Conservation (phyloP, 2,797 vertebrate species). For the Sphenodon punctatus region DNA sequence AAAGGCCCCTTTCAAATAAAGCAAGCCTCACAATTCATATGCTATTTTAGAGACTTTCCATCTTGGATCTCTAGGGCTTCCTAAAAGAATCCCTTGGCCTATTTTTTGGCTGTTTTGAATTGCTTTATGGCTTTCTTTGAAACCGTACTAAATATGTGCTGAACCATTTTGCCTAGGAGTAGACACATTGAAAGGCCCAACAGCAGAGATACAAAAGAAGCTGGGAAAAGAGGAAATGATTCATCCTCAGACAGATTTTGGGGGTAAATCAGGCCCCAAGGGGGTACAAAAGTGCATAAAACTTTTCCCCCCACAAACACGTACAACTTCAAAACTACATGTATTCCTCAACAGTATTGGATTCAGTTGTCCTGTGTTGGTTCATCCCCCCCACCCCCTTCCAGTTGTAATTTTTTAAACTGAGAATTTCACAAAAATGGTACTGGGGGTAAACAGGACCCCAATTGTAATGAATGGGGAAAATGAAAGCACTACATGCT, state of each 20-base stretch:
- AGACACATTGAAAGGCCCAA: constrained; percentile 30
- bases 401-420: too few species aligned
- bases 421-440: too few species aligned
- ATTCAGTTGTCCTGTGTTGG: too few species aligned
- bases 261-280: too few species aligned
- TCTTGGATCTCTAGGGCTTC: not conserved
- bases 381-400: too few species aligned
- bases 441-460: too few species aligned
- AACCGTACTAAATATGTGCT: constrained; percentile 25
- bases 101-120: not conserved
- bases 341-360: too few species aligned
- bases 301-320: too few species aligned
- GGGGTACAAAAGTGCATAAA: not conserved
- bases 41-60: not conserved
- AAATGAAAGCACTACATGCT: too few species aligned
- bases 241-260: too few species aligned
- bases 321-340: too few species aligned
- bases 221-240: not conserved
- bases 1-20: not conserved
- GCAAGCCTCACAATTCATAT: not conserved
- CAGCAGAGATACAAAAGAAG: not conserved
- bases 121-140: not conserved
- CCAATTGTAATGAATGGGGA: too few species aligned
- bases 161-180: constrained; percentile 25
- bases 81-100: not conserved